phyloP scores from a whole-genome alignment of 2,888 invertebrate genomes.

The Apodemia mormo region DNA sequence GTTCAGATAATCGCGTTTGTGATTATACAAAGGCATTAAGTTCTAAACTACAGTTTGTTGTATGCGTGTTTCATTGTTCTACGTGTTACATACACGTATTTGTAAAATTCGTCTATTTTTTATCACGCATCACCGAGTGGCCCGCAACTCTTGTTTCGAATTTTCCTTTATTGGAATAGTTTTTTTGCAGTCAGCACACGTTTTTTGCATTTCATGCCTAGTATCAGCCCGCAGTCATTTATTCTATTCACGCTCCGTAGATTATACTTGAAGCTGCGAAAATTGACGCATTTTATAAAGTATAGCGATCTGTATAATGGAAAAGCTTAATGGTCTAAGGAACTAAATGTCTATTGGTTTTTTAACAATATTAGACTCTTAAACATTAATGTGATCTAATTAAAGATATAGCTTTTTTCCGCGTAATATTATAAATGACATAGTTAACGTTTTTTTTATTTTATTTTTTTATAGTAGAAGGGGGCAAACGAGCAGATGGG shows the following conservation, averaged over 20 bases:
- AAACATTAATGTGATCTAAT: not conserved
- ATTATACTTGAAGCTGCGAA: slow-evolving; percentile 50
- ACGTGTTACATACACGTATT: not conserved
- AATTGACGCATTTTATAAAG: slow-evolving; percentile 24
- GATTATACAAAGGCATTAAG: too few relatives aligned
- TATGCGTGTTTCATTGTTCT: not conserved
- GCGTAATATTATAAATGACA: too few relatives aligned
- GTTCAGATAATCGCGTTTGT: too few relatives aligned
- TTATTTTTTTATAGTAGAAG: too few relatives aligned
- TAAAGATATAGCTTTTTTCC: too few relatives aligned
- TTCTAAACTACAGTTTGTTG: not conserved
- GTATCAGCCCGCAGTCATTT: slow-evolving; percentile 56
- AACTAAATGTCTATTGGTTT: slow-evolving; percentile 7
- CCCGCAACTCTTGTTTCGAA: slow-evolving; percentile 60
- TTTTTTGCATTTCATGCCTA: slow-evolving; percentile 53
- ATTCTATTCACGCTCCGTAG: slow-evolving; percentile 54
- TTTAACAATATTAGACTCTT: not conserved
- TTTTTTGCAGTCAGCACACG: slow-evolving; percentile 43
- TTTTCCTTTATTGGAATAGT: slow-evolving; percentile 53
- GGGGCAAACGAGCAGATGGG: too few relatives aligned
- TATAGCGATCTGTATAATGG: slow-evolving; percentile 12
- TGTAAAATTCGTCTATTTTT: slow-evolving; percentile 14
- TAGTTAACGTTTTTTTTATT: too few relatives aligned
- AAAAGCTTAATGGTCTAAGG: not conserved
- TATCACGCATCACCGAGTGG: slow-evolving; percentile 34